Conservation (phyloP, 2,888 invertebrate species). For the Folsomia manolachei region DNA sequence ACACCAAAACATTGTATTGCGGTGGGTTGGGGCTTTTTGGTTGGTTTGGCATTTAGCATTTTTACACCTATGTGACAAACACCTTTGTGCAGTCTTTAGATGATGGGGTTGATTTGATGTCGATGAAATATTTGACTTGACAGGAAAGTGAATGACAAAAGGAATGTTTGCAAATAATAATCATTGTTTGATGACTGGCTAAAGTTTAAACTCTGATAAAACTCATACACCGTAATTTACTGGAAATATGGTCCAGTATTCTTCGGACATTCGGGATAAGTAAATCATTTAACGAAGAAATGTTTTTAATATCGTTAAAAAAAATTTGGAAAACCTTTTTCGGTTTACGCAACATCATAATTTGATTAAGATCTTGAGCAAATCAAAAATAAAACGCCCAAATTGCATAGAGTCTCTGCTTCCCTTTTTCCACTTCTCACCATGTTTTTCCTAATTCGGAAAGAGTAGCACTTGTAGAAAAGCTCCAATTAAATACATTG, state of each 20-base stretch:
- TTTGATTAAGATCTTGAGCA: neutral
- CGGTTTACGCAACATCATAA: neutral
- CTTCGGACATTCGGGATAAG: no score
- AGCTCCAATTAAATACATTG: conserved; percentile 15
- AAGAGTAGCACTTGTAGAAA: neutral
- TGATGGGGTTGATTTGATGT: neutral
- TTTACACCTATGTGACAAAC: neutral
- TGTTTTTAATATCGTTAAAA: no score
- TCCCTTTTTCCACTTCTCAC: no score
- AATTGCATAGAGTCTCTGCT: no score
- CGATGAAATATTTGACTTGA: neutral
- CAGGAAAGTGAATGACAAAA: neutral
- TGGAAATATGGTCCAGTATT: no score
- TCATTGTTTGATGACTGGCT: neutral
- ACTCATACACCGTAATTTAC: no score
- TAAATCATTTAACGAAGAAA: neutral
- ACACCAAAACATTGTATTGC: no score
- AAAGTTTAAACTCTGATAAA: no score
- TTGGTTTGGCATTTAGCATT: neutral
- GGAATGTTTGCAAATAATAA: neutral
- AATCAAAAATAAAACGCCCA: neutral
- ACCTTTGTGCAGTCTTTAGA: no score
- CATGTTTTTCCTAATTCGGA: neutral
- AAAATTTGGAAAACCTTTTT: no score
- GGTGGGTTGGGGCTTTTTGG: neutral